phyloP scores from a whole-genome alignment of 2,797 vertebrate genomes.

The Cephalopachus bancanus region DNA sequence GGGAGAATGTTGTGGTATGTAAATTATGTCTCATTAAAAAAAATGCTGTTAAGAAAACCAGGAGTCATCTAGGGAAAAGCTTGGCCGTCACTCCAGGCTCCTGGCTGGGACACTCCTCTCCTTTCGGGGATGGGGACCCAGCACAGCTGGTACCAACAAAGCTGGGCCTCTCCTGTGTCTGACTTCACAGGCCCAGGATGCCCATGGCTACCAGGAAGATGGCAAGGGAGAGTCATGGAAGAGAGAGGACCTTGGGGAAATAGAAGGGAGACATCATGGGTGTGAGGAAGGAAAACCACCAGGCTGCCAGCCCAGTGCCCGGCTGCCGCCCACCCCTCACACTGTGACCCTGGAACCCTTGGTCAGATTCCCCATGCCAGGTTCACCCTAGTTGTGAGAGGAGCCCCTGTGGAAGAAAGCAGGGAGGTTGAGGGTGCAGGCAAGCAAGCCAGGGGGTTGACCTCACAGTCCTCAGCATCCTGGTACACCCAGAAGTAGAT shows the following conservation, averaged over 20 bases:
- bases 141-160: neutral
- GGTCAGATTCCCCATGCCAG: slow-evolving; percentile 78
- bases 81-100: neutral
- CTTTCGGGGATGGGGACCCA: neutral
- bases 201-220: neutral
- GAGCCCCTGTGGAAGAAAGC: slow-evolving; percentile 92
- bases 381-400: slow-evolving; percentile 45
- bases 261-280: neutral
- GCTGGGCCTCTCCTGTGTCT: neutral
- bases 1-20: neutral
- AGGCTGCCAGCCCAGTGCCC: neutral
- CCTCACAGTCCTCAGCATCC: slow-evolving; percentile 85
- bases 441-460: slow-evolving; percentile 92
- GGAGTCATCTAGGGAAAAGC: neutral
- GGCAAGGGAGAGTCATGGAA: neutral
- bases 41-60: neutral
- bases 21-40: neutral
- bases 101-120: neutral
- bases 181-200: neutral
- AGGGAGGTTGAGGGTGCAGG: slow-evolving; percentile 90
- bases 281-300: neutral
- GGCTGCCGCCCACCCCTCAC: neutral
- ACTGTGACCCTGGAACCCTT: neutral
- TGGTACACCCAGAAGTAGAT: slow-evolving; percentile 88
- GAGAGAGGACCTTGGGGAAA: neutral